Conservation (phyloP, 1,140 invertebrate genomes). For the Drosophila santomea region DNA sequence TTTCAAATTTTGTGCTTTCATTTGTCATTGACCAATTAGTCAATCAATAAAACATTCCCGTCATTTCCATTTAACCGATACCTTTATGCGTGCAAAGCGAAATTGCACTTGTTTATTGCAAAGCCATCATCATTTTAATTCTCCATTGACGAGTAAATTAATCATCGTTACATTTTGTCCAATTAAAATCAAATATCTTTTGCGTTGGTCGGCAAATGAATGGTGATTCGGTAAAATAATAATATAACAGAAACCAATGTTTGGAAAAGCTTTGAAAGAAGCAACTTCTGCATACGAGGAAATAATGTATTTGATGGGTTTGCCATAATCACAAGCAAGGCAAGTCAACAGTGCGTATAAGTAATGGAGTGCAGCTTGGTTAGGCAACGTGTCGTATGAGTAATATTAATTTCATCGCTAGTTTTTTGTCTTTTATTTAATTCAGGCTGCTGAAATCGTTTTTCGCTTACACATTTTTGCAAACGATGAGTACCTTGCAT, state of each 20-base stretch:
- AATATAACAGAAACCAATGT: background rate
- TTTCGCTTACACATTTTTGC: too few relatives aligned
- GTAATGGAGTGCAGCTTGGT: conserved; percentile 1
- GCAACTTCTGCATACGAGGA: too few relatives aligned
- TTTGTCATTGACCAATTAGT: conserved; percentile 22
- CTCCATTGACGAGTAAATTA: conserved; percentile 1
- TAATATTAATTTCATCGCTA: background rate
- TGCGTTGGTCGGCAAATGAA: background rate
- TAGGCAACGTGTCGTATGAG: conserved; percentile 7
- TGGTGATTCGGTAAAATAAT: background rate
- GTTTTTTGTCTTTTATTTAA: too few relatives aligned
- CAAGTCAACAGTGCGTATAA: background rate
- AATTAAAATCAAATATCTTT: conserved; percentile 5
- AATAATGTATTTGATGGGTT: too few relatives aligned
- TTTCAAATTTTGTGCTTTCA: background rate
- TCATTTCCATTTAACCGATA: background rate
- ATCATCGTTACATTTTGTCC: conserved; percentile 2
- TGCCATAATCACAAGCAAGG: too few relatives aligned
- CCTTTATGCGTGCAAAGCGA: background rate
- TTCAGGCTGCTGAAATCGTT: background rate
- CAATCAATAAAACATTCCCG: conserved; percentile 10
- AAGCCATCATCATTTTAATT: background rate
- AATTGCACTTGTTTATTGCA: conserved; percentile 13
- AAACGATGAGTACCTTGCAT: background rate
- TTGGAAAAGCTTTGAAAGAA: too few relatives aligned